Evolutionary conservation across 2,797 vertebrate species (phyloP), one percentile per base, ranked within the genome.

Genomic region (Diplodus puntazzo): DNA sequence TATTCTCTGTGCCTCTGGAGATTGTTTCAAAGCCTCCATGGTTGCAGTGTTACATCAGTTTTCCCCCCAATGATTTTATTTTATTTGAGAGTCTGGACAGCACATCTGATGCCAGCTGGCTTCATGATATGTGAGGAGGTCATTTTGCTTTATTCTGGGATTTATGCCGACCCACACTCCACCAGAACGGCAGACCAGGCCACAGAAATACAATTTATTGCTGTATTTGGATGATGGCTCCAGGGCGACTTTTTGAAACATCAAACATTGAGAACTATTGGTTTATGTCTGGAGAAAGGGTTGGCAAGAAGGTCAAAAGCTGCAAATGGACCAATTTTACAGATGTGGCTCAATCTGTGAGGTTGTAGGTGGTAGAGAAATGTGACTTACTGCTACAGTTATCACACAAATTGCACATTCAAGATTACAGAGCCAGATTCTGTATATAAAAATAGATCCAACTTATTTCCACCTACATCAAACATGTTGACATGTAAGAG

Each of bases 91-190:
- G 46, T 39, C 18, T 48, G 53, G 58, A 75, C 68, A 71, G 14
- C n/a, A 7, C 43, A 63, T 77, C 34, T 81, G 69, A 71, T 75
- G 54, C 52, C 73, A 70, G 73, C 39, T 79, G 68, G 67, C 54
- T 39, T 53, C 9, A 18, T 30, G 16, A 75, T 81, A 72, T 55
- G 16, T 72, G 64, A 55, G 17, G 5, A 34, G 30, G 58, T 49
- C 8, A 54, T 34, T 55, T 69, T 74, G 34, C 62, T 72, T 42
- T 59, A 21, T 55, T 49, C n/a, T 43, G 20, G 13, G 17, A 7
- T 74, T 70, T 53, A 66, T 73, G 30, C 60, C 12, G 16, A 17
- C 50, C 55, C 65, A 18, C 43, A 14, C 13, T 2, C 34, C 8
- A 34, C 20, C 39, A 42, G 5, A 30, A 14, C 27, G 54, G 59